These are phyloP conservation scores for Cuniculus paca DNA, from an alignment of 2,797 vertebrate genomes.

Conservation along the genomic window DNA sequence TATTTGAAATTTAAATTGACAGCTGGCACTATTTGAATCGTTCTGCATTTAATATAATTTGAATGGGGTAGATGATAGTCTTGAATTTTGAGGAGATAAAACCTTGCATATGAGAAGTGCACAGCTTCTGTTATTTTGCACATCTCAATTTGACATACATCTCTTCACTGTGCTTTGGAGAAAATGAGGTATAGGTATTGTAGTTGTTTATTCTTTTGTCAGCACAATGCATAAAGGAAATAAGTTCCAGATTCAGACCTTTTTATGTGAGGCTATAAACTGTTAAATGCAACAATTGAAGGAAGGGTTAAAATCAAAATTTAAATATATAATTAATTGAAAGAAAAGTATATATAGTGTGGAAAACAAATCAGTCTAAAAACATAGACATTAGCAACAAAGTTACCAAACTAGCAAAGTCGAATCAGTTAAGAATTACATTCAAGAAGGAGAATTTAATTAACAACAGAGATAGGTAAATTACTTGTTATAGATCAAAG, in stretches of 20 bases:
- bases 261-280: background rate
- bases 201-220: constrained; percentile 55
- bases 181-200: constrained; percentile 61
- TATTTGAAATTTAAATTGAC: constrained; percentile 83
- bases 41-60: constrained; percentile 80
- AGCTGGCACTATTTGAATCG: constrained; percentile 76
- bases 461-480: constrained; percentile 54
- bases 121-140: constrained; percentile 64
- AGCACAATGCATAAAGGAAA: background rate
- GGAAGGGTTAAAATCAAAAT: background rate
- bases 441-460: constrained; percentile 50
- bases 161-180: constrained; percentile 26
- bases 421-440: constrained; percentile 45
- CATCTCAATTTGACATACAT: constrained; percentile 67
- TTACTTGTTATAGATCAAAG: background rate
- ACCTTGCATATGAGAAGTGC: constrained; percentile 60
- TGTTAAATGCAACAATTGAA: background rate
- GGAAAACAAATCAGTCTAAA: constrained; percentile 25
- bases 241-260: background rate
- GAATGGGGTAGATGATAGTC: constrained; percentile 68
- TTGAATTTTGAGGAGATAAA: constrained; percentile 70
- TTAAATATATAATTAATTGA: constrained; percentile 5
- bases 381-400: constrained; percentile 38
- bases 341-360: background rate
- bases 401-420: constrained; percentile 9